Evolutionary conservation across 2,113 vertebrate genomes (phyloP), one percentile per base, ranked within the genome.

Genomic region (Lophochroa leadbeateri): DNA sequence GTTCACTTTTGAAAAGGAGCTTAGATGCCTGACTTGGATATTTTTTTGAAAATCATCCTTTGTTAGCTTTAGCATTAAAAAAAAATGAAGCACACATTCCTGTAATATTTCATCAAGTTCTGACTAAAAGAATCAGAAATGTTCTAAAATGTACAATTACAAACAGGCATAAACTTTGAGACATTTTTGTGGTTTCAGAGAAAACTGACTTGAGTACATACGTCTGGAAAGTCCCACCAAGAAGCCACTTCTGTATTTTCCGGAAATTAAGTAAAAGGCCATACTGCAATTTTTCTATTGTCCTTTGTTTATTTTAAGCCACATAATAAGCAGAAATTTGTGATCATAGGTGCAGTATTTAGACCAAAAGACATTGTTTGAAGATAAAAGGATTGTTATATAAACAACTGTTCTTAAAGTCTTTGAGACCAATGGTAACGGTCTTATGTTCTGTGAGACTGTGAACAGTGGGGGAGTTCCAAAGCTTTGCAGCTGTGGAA

Each of bases 161-260:
- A 85, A 95, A 94, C 83, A 95, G 91, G 74, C 92, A 91, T 92
- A 94, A 96, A 93, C 65, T 93, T 72, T 94, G 96, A 92, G 95
- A 95, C 88, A 96, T 92, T 94, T 94, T 84, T 97, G 95, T 95
- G 92, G 88, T 95, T 96, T 92, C 72, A 94, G 95, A 94, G 88
- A 94, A 95, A 95, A 95, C 86, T 96, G 86, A 89, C 83, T 94
- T 92, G 72, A 95, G 81, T 89, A 76, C 88, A 67, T 91, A 91
- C 1, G 53, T 94, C 86, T 96, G 95, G 96, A 94, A 97, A 97
- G 86, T 93, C 95, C 96, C 92, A 90, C 61, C 49, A 92, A 95
- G 74, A 96, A 96, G 92, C 74, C 88, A 96, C 96, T 96, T 95
- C 94, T 95, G 88, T 92, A 85, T 97, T 97, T 96, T 94, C 94